Evolutionary conservation across 64 coral and sea anemone species (phyloP), one percentile per base, ranked within the genome.

Genomic region (Dendronephthya gigantea): DNA sequence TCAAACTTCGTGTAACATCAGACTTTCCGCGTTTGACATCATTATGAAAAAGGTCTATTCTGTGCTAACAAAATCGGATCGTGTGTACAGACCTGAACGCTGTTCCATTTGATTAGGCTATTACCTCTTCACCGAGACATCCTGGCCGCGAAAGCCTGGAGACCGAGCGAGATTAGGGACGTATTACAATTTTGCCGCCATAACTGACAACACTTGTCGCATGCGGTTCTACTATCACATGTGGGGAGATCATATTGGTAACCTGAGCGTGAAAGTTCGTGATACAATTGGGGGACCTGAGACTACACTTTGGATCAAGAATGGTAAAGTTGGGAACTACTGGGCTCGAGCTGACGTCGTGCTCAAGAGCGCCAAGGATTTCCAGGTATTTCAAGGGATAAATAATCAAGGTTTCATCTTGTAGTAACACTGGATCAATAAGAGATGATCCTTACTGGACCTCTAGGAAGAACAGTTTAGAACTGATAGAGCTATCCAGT

Each of bases 141-240:
- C 95, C 11, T 93, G 82, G 65, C 95, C 95, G 38, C 74, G 95
- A 27, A 92, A 87, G 76, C 82, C 85, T 34, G 95, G 95, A 7
- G 92, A 98, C 84, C 93, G 93, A 33, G 90, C 95, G 58, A 89
- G 92, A 9, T 70, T 98, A 31, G 95, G 86, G 7, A 98, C 92
- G 85, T 87, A 87, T 27, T 98, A 89, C 76, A 70, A 87, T 41
- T 79, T 79, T 34, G 70, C 43, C 2, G 69, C 51, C 17, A 48
- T 87, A 36, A 88, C 84, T 8, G 92, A 93, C 82, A 51, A 62
- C 12, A 70, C 83, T 0, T 98, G 95, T 33, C 70, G 48, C 25
- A 72, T 98, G 17, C 89, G 95, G 8, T 87, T 98, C 47, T 98
- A 98, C 43, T 98, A 91, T 38, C 95, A 98, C 85, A 87, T 98